Conservation (phyloP, 2,113 vertebrate genomes). For the Mungos mungo region DNA sequence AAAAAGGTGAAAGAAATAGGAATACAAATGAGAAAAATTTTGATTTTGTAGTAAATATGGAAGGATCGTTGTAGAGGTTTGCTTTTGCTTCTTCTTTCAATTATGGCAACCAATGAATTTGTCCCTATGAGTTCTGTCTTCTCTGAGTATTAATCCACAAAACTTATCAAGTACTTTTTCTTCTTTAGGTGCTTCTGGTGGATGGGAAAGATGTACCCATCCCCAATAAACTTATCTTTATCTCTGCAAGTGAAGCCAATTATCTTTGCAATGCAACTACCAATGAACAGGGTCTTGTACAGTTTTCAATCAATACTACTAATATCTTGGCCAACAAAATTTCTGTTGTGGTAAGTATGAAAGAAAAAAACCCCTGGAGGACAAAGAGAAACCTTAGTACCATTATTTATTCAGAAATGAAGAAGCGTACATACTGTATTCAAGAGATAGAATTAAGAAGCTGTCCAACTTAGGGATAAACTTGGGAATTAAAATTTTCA, state of each 20-base stretch:
- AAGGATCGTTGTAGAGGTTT: not conserved
- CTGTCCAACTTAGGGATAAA: not conserved
- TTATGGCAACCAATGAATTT: not conserved
- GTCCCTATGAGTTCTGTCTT: not conserved
- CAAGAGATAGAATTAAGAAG: not conserved
- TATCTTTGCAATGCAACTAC: constrained; percentile 71
- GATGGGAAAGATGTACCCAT: constrained; percentile 77
- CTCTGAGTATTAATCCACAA: not conserved
- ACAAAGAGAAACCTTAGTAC: not conserved
- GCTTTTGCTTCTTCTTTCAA: not conserved
- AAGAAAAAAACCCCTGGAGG: not conserved
- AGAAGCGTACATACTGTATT: not conserved
- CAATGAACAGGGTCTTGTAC: constrained; percentile 72
- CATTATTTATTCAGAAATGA: not conserved
- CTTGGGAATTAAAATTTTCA: not conserved
- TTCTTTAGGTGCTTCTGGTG: constrained; percentile 77
- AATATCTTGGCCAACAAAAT: constrained; percentile 64
- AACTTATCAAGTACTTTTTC: not conserved
- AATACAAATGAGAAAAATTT: not conserved
- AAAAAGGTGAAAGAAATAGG: not conserved
- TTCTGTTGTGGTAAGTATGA: constrained; percentile 74
- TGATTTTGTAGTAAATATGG: not conserved
- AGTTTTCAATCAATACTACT: constrained; percentile 79
- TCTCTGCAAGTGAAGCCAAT: constrained; percentile 55
- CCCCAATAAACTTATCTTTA: constrained; percentile 68